Percentiles rank a stretch among this genome's conserved stretches.
Conservation (phyloP, 2,888 invertebrate genomes). For the Drosophila pullipes region DNA sequence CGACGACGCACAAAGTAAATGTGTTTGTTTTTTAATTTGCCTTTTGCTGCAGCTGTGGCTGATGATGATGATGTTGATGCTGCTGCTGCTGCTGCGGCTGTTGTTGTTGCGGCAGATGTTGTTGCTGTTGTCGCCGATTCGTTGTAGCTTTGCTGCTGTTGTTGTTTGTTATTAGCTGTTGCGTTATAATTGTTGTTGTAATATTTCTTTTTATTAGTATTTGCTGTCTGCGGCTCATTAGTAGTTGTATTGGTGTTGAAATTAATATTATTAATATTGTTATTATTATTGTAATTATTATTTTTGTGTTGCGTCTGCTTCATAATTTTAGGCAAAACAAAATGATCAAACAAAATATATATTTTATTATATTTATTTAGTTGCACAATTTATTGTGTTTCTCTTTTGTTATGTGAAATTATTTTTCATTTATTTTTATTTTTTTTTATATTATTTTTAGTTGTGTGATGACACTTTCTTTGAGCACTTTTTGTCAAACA, state of each 20-base stretch:
- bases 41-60: constrained; percentile 38
- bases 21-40: constrained; percentile 64
- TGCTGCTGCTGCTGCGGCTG: constrained; percentile 37
- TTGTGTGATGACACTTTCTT: constrained; percentile 16
- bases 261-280: constrained; percentile 66
- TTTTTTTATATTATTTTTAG: constrained; percentile 12
- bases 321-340: constrained; percentile 75
- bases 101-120: neutral
- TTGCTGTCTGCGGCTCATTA: constrained; percentile 55
- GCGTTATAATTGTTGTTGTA: constrained; percentile 51
- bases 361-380: constrained; percentile 14
- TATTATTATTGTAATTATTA: constrained; percentile 60
- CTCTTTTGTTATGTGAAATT: constrained; percentile 3
- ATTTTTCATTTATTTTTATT: neutral
- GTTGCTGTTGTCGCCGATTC: constrained; percentile 30
- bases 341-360: constrained; percentile 37
- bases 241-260: constrained; percentile 53
- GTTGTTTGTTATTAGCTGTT: constrained; percentile 48
- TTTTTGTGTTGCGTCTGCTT: constrained; percentile 79
- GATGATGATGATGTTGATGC: constrained; percentile 30
- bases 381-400: constrained; percentile 31
- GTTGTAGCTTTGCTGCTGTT: constrained; percentile 30
- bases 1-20: constrained; percentile 68
- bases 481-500: constrained; percentile 41
- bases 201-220: constrained; percentile 62